A percentile compares a stretch with the other conserved stretches of the same genome.
These are phyloP conservation scores for Prinia subflava DNA, from an alignment of 2,113 vertebrate genomes.

Conservation along the genomic window DNA sequence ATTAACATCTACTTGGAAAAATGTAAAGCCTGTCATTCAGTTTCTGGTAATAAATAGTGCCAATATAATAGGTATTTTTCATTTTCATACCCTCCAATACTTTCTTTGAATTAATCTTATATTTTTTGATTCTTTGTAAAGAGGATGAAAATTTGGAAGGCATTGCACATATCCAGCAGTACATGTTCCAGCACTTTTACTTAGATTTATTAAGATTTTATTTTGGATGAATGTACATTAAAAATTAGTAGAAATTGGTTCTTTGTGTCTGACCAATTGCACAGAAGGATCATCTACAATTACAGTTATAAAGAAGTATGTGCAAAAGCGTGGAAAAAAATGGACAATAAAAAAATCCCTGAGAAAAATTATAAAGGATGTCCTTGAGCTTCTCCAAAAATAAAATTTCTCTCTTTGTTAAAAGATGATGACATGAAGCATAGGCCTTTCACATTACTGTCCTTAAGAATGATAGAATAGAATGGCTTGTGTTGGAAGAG, in stretches of 20 bases:
- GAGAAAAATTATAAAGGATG: neutral
- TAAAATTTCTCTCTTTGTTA: neutral
- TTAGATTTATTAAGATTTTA: neutral
- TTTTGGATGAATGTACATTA: neutral
- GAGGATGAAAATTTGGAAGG: neutral
- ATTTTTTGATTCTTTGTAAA: neutral
- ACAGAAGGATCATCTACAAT: neutral
- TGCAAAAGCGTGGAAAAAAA: neutral
- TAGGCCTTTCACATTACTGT: neutral
- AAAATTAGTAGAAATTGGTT: neutral
- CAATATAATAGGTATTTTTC: neutral
- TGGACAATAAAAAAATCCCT: neutral
- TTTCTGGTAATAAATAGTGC: neutral
- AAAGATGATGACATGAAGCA: neutral
- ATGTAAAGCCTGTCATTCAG: neutral
- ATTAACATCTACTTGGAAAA: neutral
- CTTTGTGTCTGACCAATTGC: neutral
- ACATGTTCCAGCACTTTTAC: neutral
- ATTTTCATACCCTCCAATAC: neutral
- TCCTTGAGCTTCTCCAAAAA: neutral
- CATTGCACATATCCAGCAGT: neutral
- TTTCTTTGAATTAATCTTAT: neutral
- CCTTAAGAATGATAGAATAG: neutral
- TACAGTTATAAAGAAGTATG: neutral
- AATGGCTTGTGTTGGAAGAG: neutral